Evolutionary conservation across 92 coral and sea anemone species (phyloP).

Genomic region (Pocillopora meandrina): DNA sequence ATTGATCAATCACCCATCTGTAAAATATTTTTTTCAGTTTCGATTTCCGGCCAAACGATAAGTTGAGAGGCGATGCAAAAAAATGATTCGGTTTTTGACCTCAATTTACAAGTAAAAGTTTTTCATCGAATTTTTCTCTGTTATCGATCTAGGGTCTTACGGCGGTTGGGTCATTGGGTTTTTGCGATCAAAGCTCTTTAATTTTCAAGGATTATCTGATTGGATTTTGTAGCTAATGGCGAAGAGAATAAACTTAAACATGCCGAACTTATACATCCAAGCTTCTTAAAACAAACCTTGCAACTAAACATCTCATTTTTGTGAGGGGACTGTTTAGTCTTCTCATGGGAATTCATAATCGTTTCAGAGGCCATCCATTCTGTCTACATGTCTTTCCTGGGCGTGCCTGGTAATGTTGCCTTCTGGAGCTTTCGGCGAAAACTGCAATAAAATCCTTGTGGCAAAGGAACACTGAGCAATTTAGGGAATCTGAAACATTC

Average conservation of each 20-base stretch:
- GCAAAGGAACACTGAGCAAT: neutral
- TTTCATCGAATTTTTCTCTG: neutral
- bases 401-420: neutral
- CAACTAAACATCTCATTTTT: neutral
- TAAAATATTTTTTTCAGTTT: neutral
- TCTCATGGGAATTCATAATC: neutral
- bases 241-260: neutral
- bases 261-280: neutral
- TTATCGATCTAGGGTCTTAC: neutral
- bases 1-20: constrained; percentile 2
- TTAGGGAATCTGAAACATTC: neutral
- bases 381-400: neutral
- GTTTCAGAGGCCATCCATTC: neutral
- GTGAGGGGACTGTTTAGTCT: constrained; percentile 4
- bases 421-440: neutral
- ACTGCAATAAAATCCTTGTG: neutral
- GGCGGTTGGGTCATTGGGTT: neutral
- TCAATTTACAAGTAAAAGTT: constrained; percentile 7
- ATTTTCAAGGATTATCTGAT: neutral
- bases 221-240: neutral
- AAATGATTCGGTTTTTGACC: neutral
- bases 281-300: neutral
- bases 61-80: neutral
- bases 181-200: constrained; percentile 3
- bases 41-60: neutral